These are phyloP conservation scores for Diarsia mendica DNA, from an alignment of 2,888 invertebrate species.

Conservation along the genomic window DNA sequence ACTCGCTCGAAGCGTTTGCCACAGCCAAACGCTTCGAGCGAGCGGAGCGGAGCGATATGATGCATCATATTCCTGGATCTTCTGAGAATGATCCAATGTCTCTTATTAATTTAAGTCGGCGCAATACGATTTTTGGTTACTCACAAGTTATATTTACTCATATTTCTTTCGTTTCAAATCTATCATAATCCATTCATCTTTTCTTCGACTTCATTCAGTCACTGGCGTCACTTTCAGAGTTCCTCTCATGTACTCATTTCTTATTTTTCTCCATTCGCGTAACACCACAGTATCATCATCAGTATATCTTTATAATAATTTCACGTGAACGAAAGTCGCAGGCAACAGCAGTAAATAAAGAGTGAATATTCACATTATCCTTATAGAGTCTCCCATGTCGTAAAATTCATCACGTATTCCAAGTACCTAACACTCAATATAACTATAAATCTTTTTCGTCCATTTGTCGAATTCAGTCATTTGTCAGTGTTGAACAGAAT, in stretches of 20 bases:
- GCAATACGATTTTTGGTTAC: background rate
- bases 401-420: constrained; percentile 19
- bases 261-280: too few relatives aligned
- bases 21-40: background rate
- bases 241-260: too few relatives aligned
- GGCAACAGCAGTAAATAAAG: too few relatives aligned
- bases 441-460: constrained; percentile 52
- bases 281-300: too few relatives aligned
- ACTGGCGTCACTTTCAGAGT: too few relatives aligned
- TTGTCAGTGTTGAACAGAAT: constrained; percentile 58
- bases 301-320: too few relatives aligned
- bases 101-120: background rate
- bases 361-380: background rate
- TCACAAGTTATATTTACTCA: background rate
- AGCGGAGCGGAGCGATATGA: background rate
- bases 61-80: background rate
- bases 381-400: background rate
- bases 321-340: too few relatives aligned
- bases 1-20: too few relatives aligned
- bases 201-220: too few relatives aligned
- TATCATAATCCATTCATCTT: too few relatives aligned
- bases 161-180: too few relatives aligned
- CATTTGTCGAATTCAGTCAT: constrained; percentile 44
- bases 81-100: background rate
- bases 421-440: constrained; percentile 5